phyloP scores from a whole-genome alignment of 1,140 invertebrate genomes.

The Leguminivora glycinivorella region DNA sequence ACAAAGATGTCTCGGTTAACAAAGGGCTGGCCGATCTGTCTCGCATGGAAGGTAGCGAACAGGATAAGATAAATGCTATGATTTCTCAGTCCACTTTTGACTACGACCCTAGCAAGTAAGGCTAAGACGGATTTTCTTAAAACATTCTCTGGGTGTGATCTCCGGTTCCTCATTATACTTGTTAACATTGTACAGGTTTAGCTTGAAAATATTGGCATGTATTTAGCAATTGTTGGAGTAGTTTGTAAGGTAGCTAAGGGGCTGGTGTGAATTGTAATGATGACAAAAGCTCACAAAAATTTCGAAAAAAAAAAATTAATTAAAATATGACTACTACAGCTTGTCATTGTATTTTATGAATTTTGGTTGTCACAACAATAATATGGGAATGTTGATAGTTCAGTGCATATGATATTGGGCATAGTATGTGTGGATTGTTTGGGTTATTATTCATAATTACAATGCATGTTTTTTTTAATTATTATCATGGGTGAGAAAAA shows the following conservation, averaged over 20 bases:
- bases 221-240: neutral
- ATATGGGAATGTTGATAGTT: no score
- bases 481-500: no score
- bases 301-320: no score
- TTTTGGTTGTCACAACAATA: no score
- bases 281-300: no score
- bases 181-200: neutral
- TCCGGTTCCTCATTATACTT: neutral
- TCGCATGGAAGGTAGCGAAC: conserved; percentile 94
- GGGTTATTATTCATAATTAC: no score
- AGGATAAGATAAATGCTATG: conserved; percentile 98
- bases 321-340: no score
- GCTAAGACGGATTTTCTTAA: conserved; percentile 35
- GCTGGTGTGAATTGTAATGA: no score
- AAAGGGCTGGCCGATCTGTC: conserved; percentile 89
- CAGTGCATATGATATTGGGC: no score
- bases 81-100: conserved; percentile 97
- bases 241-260: neutral
- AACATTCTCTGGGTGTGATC: neutral
- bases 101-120: conserved; percentile 97
- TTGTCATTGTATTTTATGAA: no score
- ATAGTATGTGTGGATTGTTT: no score
- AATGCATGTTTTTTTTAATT: no score
- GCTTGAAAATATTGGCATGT: neutral
- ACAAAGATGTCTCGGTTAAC: conserved; percentile 78